A percentile compares a stretch with the other conserved stretches of the same genome.
Conservation (phyloP, 2,888 invertebrate genomes). For the Schizotus pectinicornis region DNA sequence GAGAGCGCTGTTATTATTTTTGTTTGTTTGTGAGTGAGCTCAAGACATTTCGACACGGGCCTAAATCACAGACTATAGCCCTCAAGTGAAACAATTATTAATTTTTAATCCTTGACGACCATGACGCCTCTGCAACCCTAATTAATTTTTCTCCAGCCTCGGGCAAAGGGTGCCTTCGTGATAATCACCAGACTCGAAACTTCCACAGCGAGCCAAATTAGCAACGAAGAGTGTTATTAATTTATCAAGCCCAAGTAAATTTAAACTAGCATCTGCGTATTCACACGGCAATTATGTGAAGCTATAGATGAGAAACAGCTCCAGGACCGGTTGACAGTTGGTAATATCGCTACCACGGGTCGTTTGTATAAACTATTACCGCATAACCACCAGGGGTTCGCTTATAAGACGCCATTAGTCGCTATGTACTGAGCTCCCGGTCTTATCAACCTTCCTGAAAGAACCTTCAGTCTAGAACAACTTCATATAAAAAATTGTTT, state of each 20-base stretch:
- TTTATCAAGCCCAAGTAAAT: slow-evolving; percentile 31
- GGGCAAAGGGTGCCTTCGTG: not conserved
- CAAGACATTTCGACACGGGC: not conserved
- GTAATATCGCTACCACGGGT: slow-evolving; percentile 36
- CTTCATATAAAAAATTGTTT: too few relatives aligned
- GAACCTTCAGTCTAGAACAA: too few relatives aligned
- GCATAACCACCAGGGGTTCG: slow-evolving; percentile 36
- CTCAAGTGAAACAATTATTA: slow-evolving; percentile 18
- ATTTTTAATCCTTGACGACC: slow-evolving; percentile 11
- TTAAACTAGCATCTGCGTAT: slow-evolving; percentile 33
- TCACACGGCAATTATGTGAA: slow-evolving; percentile 38
- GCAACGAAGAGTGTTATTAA: slow-evolving; percentile 31
- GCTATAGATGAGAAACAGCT: slow-evolving; percentile 33
- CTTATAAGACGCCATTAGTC: slow-evolving; percentile 31
- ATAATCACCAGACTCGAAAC: not conserved
- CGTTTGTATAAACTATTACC: slow-evolving; percentile 32
- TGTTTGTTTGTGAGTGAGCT: not conserved
- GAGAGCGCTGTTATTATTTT: slow-evolving; percentile 3
- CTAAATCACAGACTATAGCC: slow-evolving; percentile 8
- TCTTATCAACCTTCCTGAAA: slow-evolving; percentile 10
- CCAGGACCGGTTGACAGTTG: slow-evolving; percentile 33
- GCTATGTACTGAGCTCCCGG: slow-evolving; percentile 26
- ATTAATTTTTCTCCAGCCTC: too few relatives aligned
- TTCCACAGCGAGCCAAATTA: not conserved
- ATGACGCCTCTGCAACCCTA: not conserved